phyloP scores from a whole-genome alignment of 2,888 invertebrate genomes.

The Patella ulyssiponensis region DNA sequence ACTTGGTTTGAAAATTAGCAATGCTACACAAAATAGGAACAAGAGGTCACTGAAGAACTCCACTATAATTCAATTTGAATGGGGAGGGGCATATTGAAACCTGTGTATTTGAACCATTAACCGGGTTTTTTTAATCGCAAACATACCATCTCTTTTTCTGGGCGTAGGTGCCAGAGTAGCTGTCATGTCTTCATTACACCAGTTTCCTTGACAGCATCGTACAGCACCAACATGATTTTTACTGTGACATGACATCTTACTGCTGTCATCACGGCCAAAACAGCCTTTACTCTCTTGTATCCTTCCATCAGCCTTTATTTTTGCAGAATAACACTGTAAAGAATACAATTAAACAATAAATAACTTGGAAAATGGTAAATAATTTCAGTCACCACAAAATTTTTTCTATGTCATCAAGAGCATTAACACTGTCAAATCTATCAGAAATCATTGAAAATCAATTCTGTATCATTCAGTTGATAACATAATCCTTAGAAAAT shows the following conservation, averaged over 20 bases:
- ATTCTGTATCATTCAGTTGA: no score
- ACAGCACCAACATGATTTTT: constrained; percentile 4
- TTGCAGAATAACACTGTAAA: neutral
- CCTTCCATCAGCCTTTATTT: neutral
- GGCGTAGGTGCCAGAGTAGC: neutral
- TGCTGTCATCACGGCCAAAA: constrained; percentile 6
- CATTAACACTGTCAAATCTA: neutral
- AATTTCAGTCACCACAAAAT: no score
- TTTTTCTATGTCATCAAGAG: neutral
- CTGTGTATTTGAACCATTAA: no score
- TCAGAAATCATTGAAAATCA: neutral
- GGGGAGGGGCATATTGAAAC: no score
- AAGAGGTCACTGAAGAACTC: no score
- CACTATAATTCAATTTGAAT: no score
- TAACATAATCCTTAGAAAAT: no score
- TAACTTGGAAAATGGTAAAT: no score
- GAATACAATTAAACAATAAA: no score
- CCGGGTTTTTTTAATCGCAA: no score
- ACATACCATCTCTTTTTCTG: neutral
- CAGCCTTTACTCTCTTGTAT: constrained; percentile 1
- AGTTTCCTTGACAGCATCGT: neutral
- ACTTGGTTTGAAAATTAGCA: no score
- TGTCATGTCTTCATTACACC: neutral
- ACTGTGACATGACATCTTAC: constrained; percentile 14
- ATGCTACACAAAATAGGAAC: no score